These are phyloP conservation scores for Steinernema hermaphroditum DNA, from an alignment of 2,888 invertebrate species.

Conservation along the genomic window DNA sequence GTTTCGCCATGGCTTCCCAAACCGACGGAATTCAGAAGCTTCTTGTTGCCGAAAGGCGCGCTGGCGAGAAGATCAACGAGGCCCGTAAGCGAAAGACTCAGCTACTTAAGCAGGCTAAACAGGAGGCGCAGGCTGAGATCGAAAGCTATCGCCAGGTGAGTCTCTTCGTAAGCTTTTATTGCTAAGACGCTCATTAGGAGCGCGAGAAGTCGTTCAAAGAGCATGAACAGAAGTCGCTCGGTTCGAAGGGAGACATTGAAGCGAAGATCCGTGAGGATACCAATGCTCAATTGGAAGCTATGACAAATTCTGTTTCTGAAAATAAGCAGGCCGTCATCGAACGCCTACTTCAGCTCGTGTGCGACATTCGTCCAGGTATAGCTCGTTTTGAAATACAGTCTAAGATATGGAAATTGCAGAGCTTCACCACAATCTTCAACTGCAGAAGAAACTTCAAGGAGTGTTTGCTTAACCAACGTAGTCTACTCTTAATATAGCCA, in stretches of 20 bases:
- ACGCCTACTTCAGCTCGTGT: slow-evolving; percentile 65
- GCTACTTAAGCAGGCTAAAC: slow-evolving; percentile 97
- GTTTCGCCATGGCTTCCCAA: slow-evolving; percentile 63
- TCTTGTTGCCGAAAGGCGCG: slow-evolving; percentile 93
- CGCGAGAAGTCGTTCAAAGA: slow-evolving; percentile 64
- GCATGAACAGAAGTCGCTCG: slow-evolving; percentile 65
- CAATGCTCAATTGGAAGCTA: slow-evolving; percentile 57
- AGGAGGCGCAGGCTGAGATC: slow-evolving; percentile 97
- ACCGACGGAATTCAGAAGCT: slow-evolving; percentile 90
- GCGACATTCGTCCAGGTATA: slow-evolving; percentile 49
- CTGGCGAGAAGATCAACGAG: slow-evolving; percentile 96
- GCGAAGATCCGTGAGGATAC: slow-evolving; percentile 61
- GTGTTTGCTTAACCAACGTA: slow-evolving; percentile 45
- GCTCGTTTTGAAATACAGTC: slow-evolving; percentile 47
- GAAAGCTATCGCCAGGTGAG: slow-evolving; percentile 80
- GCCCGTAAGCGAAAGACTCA: slow-evolving; percentile 94
- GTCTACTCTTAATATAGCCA: too few relatives aligned
- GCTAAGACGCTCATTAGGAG: slow-evolving; percentile 52
- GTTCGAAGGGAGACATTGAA: slow-evolving; percentile 65
- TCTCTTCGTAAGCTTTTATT: background rate
- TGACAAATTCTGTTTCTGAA: slow-evolving; percentile 58
- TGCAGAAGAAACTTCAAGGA: slow-evolving; percentile 64
- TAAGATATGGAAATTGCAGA: slow-evolving; percentile 39
- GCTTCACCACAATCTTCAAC: slow-evolving; percentile 65
- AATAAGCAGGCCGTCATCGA: slow-evolving; percentile 67